These are phyloP conservation scores for Mobula hypostoma DNA, from an alignment of 2,113 vertebrate species.

Conservation along the genomic window DNA sequence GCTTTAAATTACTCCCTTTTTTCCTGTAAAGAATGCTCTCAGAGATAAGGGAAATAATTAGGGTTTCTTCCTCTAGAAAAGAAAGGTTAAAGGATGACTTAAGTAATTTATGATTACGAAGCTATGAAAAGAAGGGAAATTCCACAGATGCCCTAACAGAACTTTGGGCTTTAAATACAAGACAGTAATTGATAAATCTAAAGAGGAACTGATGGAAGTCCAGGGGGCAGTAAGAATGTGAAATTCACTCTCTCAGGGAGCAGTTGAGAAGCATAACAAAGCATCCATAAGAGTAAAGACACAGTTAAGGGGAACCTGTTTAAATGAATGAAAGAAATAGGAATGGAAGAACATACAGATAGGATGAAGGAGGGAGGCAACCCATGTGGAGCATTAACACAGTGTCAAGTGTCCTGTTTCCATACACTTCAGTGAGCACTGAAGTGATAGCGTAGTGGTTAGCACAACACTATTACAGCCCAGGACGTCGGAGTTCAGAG, in stretches of 20 bases:
- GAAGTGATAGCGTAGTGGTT: too few species aligned
- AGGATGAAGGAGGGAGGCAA: neutral
- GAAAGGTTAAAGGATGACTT: neutral
- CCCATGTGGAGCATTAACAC: neutral
- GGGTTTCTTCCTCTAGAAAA: neutral
- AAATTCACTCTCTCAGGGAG: neutral
- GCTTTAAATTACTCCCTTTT: neutral
- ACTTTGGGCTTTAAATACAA: neutral
- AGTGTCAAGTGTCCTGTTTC: neutral
- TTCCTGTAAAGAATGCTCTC: neutral
- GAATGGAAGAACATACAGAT: neutral
- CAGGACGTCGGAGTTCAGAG: too few species aligned
- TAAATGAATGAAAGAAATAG: neutral
- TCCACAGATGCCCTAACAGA: neutral
- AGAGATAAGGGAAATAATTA: neutral
- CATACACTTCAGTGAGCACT: too few species aligned
- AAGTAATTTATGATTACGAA: neutral
- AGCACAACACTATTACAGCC: too few species aligned
- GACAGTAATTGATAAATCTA: neutral
- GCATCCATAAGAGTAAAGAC: too few species aligned
- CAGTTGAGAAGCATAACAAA: neutral
- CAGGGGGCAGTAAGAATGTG: neutral
- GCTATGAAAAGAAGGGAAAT: too few species aligned
- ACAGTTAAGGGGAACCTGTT: neutral
- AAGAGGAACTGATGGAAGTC: neutral